Evolutionary conservation across 1,140 invertebrate genomes (phyloP), one percentile per base, ranked within the genome.

Genomic region (Adoxophyes honmai): DNA sequence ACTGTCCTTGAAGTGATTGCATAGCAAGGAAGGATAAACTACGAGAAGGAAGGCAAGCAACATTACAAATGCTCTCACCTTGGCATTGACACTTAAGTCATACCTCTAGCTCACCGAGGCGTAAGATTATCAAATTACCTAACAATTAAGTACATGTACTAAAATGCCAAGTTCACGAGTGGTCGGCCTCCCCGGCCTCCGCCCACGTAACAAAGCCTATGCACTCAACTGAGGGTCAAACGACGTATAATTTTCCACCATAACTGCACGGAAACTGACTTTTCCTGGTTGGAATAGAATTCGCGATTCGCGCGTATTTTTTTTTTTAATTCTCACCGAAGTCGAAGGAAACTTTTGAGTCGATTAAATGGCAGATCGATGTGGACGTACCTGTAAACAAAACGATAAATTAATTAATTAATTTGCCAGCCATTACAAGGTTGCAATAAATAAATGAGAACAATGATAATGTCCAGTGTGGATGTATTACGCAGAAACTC

Each of bases 371-470:
- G 21, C 6, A 6, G 21, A 2, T 28, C 6, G n/a, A 36, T 36
- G 16, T 48, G 21, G 21, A 48, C 18, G 21, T 48, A 48, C 42
- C n/a, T 48, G 18, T 48, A 48, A 48, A 48, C 42, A 48, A 48
- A 33, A 8, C 42, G 10, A 48, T 48, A 48, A 48, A 33, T 28
- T 48, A 48, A 48, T 48, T 48, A 21, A 48, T 48, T 18, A 44
- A n/a, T n/a, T n/a, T n/a, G n/a, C 10, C 42, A 28, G n/a, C 9
- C 3, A 11, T n/a, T 28, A 7, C 42, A 48, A 48, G 16, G 42
- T 48, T 33, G 6, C 6, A n/a, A 4, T 18, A 18, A 33, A 28
- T 28, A 18, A 33, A 28, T 28, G 18, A 21, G 28, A 48, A 48
- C 42, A 48, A 48, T 48, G 42, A 18, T 21, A 48, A 28, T 48